phyloP scores from a whole-genome alignment of 2,888 invertebrate species.

The Osedax fenrisi region DNA sequence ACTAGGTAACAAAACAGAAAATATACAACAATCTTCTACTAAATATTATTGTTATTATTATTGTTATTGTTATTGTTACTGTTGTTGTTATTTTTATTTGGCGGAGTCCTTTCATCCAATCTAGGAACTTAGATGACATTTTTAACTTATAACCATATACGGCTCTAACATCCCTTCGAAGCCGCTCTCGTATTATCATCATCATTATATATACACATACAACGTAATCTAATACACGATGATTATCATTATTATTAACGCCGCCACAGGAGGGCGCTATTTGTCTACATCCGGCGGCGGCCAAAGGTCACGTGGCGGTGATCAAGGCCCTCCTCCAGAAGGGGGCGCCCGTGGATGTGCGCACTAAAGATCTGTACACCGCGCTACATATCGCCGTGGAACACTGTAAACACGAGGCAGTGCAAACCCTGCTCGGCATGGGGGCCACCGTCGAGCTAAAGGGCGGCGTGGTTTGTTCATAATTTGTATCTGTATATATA shows the following conservation, averaged over 20 bases:
- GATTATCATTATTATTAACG: too few species aligned
- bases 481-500: too few species aligned
- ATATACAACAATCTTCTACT: too few species aligned
- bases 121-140: too few species aligned
- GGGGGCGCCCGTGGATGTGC: constrained; percentile 88
- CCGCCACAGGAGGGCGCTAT: constrained; percentile 73
- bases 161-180: too few species aligned
- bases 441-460: constrained; percentile 93
- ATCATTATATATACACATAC: too few species aligned
- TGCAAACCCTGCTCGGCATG: constrained; percentile 84
- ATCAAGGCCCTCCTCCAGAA: constrained; percentile 86
- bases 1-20: too few species aligned
- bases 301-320: constrained; percentile 89
- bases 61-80: neutral
- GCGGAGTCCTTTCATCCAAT: too few species aligned
- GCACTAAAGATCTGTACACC: constrained; percentile 91
- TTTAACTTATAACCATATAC: too few species aligned
- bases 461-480: constrained; percentile 54
- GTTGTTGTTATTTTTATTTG: too few species aligned
- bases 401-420: constrained; percentile 65
- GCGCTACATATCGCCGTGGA: constrained; percentile 87
- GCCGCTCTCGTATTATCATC: neutral
- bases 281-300: constrained; percentile 91
- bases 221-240: neutral
- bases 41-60: too few species aligned